A percentile compares a stretch with the other conserved stretches of the same genome.
Evolutionary conservation across 2,797 vertebrate species (phyloP).

Genomic region (Lithobates sylvaticus): DNA sequence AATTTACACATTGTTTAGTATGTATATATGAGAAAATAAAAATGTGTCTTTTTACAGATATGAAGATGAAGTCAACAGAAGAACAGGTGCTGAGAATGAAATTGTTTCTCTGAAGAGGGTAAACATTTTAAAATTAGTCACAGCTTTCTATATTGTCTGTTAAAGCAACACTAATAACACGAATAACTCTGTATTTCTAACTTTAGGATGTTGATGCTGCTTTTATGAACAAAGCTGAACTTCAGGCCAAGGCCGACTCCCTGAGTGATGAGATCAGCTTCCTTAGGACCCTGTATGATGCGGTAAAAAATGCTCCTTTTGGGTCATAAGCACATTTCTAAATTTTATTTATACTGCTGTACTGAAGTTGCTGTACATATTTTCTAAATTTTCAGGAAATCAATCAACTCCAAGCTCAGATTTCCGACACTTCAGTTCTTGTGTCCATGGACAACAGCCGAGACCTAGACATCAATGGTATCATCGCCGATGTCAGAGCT

Average conservation of each 20-base stretch:
- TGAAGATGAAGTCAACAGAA: slow-evolving; percentile 86
- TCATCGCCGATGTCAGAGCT: too few species aligned
- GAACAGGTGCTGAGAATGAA: slow-evolving; percentile 82
- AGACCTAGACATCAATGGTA: slow-evolving; percentile 80
- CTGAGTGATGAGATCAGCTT: slow-evolving; percentile 86
- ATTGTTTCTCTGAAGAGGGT: slow-evolving; percentile 86
- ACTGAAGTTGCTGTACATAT: too few species aligned
- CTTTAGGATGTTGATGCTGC: slow-evolving; percentile 48
- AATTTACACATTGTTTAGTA: neutral
- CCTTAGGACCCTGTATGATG: slow-evolving; percentile 82
- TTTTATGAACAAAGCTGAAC: slow-evolving; percentile 29
- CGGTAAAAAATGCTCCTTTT: slow-evolving; percentile 67
- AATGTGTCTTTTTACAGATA: slow-evolving; percentile 70
- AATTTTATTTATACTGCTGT: too few species aligned
- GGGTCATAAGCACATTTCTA: too few species aligned
- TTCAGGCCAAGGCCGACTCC: slow-evolving; percentile 13
- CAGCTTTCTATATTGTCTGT: neutral
- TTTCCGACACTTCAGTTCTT: slow-evolving; percentile 83
- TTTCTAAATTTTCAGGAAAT: slow-evolving; percentile 76
- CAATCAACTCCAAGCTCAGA: slow-evolving; percentile 77
- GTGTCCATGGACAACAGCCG: slow-evolving; percentile 87
- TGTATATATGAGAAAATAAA: too few species aligned
- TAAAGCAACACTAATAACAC: neutral
- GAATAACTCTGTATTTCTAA: neutral
- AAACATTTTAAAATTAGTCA: slow-evolving; percentile 42